phyloP scores from a whole-genome alignment of 1,140 invertebrate genomes.

The Musca vetustissima region DNA sequence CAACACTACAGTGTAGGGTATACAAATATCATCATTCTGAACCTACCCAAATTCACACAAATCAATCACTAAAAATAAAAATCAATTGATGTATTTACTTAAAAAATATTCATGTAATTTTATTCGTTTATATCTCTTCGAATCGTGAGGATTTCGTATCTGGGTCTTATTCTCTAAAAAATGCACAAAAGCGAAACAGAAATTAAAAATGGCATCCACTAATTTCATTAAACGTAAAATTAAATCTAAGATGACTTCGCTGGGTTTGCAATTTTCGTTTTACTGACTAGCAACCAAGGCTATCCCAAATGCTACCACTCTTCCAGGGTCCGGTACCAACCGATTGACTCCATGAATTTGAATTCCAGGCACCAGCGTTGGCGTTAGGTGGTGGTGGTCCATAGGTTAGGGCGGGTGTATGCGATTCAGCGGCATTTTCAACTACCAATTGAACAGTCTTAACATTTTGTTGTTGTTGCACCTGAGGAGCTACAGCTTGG shows the following conservation, averaged over 20 bases:
- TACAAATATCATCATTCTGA: no score
- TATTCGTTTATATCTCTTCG: no score
- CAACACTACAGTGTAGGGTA: no score
- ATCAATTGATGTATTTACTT: no score
- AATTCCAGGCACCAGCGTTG: not conserved
- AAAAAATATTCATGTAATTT: no score
- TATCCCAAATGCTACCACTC: conserved; percentile 13
- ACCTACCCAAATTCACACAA: no score
- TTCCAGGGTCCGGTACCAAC: not conserved
- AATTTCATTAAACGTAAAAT: not conserved
- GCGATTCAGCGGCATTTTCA: not conserved
- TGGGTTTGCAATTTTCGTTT: no score
- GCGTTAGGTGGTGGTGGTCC: not conserved
- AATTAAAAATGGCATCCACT: no score
- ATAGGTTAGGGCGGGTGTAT: conserved; percentile 4
- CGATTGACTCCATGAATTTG: not conserved
- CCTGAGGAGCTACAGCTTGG: not conserved
- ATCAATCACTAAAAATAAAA: no score
- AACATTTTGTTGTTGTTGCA: not conserved
- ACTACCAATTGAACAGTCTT: not conserved
- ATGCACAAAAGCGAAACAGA: no score
- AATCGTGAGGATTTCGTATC: no score
- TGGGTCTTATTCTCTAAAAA: no score
- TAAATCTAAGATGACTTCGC: not conserved
- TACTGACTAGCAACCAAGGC: not conserved